Base-by-base conservation (phyloP, 2,888 invertebrate species). In the Drosophila anomalata region DNA sequence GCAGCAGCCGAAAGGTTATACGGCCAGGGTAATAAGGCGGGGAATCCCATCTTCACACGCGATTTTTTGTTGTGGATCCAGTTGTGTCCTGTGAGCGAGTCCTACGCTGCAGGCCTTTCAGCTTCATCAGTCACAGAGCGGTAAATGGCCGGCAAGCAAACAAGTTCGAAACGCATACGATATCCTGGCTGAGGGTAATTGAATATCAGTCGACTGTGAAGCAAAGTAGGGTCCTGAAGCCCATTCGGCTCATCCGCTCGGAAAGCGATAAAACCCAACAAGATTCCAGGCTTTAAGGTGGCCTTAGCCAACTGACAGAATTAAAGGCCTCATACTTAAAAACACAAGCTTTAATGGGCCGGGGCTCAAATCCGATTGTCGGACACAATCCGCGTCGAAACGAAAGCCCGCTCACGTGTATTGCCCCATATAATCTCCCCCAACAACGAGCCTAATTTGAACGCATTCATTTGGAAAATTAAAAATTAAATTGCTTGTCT, bases 401-500 rank as follows among this genome's bases (percentile, higher is more conserved):
- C 36, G 36, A 24, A 42, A 20, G 57, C 20, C 50, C 55, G 39
- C 57, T 72, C 71, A 75, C 63, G 73, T 73, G 72, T 44, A 55
- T 52, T 59, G 51, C 39, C 53, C 36, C 20, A 48, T 65, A 75
- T 85, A 78, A 82, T 83, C 75, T 68, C 48, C 54, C 36, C 75
- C 51, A 71, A 75, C 79, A 87, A 87, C 84, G 78, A 82, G 87
- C 85, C 85, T 76, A 87, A 87, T 85, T 85, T 80, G 77, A n/a
- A 42, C 74, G 85, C 87, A 85, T 85, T 85, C 87, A 80, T 73
- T 87, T 87, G 87, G 87, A 85, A 85, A 85, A 85, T 85, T 85
- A 85, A 87, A 85, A 87, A 85, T 85, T 85, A 84, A 84, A 84
- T 84, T 87, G 87, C 85, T 84, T 84, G 85, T 87, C 70, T 79